Evolutionary conservation across 2,113 vertebrate species (phyloP).

Genomic region (Excalfactoria chinensis): DNA sequence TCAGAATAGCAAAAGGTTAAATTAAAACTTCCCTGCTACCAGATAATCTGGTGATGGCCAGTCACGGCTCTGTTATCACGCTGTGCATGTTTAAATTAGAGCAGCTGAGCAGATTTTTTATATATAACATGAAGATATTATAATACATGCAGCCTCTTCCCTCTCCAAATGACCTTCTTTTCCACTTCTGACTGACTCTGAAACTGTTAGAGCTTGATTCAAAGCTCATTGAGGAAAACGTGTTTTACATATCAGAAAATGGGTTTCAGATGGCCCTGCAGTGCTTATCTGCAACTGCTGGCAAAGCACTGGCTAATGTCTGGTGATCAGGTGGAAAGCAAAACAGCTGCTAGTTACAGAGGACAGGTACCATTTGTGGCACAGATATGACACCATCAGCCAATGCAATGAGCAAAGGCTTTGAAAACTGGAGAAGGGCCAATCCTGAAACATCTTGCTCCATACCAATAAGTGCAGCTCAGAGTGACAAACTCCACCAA

Average conservation of each 20-base stretch:
- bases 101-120: not conserved
- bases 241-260: not conserved
- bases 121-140: not conserved
- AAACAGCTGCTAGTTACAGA: not conserved
- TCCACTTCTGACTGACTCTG: not conserved
- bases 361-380: fast-evolving
- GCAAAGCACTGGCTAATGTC: not conserved
- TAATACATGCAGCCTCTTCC: not conserved
- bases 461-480: not conserved
- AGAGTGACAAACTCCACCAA: not conserved
- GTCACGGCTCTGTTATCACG: not conserved
- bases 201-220: not conserved
- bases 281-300: fast-evolving
- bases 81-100: not conserved
- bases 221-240: not conserved
- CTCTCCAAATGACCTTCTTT: not conserved
- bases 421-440: not conserved
- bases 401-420: fast-evolving
- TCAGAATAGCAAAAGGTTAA: slow-evolving; percentile 44
- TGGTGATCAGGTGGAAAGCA: not conserved
- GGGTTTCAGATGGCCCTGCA: not conserved
- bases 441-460: not conserved
- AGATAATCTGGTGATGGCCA: not conserved
- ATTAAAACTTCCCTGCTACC: slow-evolving; percentile 20
- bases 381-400: fast-evolving